phyloP scores from a whole-genome alignment of 1,140 invertebrate species.

The Macrotrachela quadricornifera region DNA sequence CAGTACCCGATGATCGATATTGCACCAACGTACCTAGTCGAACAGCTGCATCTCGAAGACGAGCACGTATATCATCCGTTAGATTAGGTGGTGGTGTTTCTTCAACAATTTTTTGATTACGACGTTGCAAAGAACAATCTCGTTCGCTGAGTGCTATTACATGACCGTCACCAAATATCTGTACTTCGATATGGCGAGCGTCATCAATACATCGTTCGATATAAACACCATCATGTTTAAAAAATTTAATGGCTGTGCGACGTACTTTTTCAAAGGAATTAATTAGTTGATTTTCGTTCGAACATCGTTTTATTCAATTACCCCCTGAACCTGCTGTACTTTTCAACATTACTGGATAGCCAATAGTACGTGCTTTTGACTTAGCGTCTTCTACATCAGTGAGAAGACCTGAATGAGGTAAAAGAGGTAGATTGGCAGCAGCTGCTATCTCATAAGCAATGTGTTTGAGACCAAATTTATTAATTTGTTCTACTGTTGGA shows the following conservation, averaged over 20 bases:
- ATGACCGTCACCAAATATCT: conserved; percentile 43
- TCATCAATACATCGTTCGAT: conserved; percentile 67
- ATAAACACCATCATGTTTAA: conserved; percentile 68
- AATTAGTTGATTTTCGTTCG: conserved; percentile 53
- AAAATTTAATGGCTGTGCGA: conserved; percentile 75
- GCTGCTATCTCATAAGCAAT: no score
- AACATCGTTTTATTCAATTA: conserved; percentile 82
- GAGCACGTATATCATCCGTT: conserved; percentile 44
- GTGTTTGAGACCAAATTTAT: conserved; percentile 30
- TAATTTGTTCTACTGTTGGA: conserved; percentile 10
- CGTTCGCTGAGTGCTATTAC: conserved; percentile 55
- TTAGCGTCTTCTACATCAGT: conserved; percentile 44
- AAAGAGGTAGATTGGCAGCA: no score
- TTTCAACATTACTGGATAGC: conserved; percentile 94
- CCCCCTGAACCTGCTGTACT: conserved; percentile 85
- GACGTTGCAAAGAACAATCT: conserved; percentile 80
- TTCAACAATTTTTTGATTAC: conserved; percentile 95
- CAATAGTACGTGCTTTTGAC: conserved; percentile 57
- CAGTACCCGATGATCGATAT: conserved; percentile 84
- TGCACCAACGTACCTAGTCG: conserved; percentile 69
- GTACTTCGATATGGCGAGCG: conserved; percentile 59
- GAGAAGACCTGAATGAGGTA: no score
- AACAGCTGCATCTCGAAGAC: conserved; percentile 74
- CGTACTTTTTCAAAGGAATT: conserved; percentile 72
- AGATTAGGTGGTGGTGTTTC: conserved; percentile 68